A percentile compares a stretch with the other conserved stretches of the same genome.
Evolutionary conservation across 2,888 invertebrate species (phyloP).

Genomic region (Tetropium fuscum): DNA sequence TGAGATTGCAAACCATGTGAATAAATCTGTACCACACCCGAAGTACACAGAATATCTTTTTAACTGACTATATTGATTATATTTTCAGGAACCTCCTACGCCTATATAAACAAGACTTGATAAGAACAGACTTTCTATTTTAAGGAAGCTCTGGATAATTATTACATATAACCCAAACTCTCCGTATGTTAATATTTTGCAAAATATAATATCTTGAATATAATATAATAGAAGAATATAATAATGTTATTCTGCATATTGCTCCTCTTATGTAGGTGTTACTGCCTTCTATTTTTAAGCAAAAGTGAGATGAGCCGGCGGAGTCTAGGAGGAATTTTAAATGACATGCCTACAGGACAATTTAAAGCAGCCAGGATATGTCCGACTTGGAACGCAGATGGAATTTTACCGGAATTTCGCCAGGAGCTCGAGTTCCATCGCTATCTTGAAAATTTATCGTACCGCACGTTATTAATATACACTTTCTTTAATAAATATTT

Average conservation of each 20-base stretch:
- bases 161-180: too few relatives aligned
- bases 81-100: too few relatives aligned
- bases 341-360: conserved; percentile 52
- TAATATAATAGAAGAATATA: too few relatives aligned
- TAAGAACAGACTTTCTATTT: too few relatives aligned
- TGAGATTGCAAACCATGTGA: too few relatives aligned
- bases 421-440: conserved; percentile 22
- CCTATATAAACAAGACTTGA: too few relatives aligned
- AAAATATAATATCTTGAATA: neutral
- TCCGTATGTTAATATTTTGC: too few relatives aligned
- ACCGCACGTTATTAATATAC: conserved; percentile 4
- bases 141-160: too few relatives aligned
- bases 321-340: conserved; percentile 47
- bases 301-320: conserved; percentile 9
- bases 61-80: too few relatives aligned
- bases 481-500: neutral
- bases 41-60: too few relatives aligned
- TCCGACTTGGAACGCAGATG: conserved; percentile 46
- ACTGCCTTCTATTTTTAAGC: neutral
- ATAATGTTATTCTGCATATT: too few relatives aligned
- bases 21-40: too few relatives aligned
- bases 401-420: conserved; percentile 49
- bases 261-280: neutral
- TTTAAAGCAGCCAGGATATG: conserved; percentile 50
- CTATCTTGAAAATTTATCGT: conserved; percentile 22